phyloP scores from a whole-genome alignment of 2,113 vertebrate genomes.

The Apodemus sylvaticus region DNA sequence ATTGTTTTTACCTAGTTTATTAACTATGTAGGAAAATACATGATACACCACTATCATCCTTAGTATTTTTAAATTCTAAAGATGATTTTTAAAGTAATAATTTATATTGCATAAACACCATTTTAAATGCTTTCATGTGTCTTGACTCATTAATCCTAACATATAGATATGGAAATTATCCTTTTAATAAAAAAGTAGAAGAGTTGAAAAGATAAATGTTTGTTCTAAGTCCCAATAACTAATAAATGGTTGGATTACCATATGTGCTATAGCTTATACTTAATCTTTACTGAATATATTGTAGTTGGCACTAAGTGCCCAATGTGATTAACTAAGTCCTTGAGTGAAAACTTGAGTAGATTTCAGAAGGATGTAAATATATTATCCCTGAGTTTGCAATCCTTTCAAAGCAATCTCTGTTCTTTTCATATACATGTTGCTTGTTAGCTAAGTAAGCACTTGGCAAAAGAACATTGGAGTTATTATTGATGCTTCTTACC shows the following conservation, averaged over 20 bases:
- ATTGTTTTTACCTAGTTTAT: not conserved
- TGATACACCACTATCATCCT: not conserved
- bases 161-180: not conserved
- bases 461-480: conserved; percentile 1
- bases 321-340: conserved; percentile 12
- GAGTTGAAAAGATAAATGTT: not conserved
- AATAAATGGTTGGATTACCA: not conserved
- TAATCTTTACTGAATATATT: not conserved
- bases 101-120: not conserved
- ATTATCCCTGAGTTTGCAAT: not conserved
- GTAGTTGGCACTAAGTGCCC: not conserved
- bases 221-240: conserved; percentile 8
- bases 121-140: not conserved
- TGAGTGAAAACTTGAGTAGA: conserved; percentile 28
- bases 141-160: not conserved
- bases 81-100: not conserved
- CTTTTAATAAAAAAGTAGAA: not conserved
- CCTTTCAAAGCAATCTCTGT: conserved; percentile 42
- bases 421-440: not conserved
- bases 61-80: not conserved
- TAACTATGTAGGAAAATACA: not conserved
- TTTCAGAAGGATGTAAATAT: conserved; percentile 39
- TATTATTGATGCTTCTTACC: conserved; percentile 37
- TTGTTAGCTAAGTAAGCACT: conserved; percentile 60
- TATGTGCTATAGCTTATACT: not conserved